Percentiles rank a stretch among this genome's conserved stretches.
Evolutionary conservation across 2,113 vertebrate genomes (phyloP).

Genomic region (Phaethornis superciliosus): DNA sequence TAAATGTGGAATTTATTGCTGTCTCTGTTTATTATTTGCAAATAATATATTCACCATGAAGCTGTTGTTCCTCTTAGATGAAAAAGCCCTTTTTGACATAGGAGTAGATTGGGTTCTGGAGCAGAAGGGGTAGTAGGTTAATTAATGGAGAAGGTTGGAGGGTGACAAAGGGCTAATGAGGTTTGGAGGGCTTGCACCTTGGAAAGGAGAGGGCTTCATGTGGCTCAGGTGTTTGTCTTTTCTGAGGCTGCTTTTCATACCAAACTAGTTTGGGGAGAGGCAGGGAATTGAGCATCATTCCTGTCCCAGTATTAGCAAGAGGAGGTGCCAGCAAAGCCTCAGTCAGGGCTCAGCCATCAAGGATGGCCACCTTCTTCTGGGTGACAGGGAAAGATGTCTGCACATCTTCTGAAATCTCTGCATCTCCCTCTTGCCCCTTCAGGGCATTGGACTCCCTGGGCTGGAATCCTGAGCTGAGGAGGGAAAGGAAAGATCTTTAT

Average conservation of each 20-base stretch:
- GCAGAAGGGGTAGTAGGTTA: background rate
- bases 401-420: rapidly evolving
- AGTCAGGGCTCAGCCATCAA: background rate
- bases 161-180: background rate
- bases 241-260: background rate
- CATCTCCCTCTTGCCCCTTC: background rate
- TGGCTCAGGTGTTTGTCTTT: background rate
- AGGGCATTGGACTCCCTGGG: background rate
- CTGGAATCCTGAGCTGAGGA: background rate
- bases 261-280: background rate
- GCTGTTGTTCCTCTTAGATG: background rate
- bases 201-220: background rate
- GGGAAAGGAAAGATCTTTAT: background rate
- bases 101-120: background rate
- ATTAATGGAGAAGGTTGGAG: background rate
- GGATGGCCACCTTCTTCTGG: background rate
- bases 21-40: slow-evolving; percentile 22
- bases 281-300: background rate
- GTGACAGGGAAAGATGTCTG: background rate
- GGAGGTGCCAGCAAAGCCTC: background rate
- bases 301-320: background rate
- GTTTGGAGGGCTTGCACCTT: background rate
- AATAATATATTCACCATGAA: background rate
- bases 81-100: background rate
- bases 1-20: background rate